Percentiles rank a stretch among this genome's conserved stretches.
Evolutionary conservation across 53 echinoderm and acorn worm species (phyloP).

Genomic region (Luidia sarsii): DNA sequence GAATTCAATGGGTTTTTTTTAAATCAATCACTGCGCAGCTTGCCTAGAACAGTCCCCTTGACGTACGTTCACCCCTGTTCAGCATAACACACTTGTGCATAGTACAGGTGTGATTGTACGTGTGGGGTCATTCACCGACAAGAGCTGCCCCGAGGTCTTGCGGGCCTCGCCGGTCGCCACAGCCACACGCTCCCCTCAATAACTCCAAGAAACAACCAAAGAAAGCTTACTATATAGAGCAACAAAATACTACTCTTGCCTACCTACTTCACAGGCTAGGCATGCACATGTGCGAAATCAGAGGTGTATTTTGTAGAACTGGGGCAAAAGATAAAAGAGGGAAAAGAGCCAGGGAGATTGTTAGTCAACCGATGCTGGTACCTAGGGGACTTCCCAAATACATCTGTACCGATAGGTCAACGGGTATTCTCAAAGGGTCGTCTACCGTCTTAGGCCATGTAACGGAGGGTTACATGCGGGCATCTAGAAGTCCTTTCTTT

Average conservation of each 20-base stretch:
- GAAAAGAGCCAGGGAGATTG: conserved; percentile 17
- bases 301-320: conserved; percentile 38
- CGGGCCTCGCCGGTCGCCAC: neutral
- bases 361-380: conserved; percentile 41
- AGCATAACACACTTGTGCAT: conserved; percentile 29
- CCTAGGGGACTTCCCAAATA: conserved; percentile 27
- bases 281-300: conserved; percentile 21
- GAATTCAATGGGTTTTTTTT: conserved; percentile 26
- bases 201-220: conserved; percentile 42
- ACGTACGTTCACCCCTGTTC: conserved; percentile 44
- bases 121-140: conserved; percentile 37
- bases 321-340: conserved; percentile 38
- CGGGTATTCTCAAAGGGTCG: conserved; percentile 36
- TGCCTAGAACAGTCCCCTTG: neutral
- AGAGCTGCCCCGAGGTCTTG: conserved; percentile 16
- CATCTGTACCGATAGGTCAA: conserved; percentile 51
- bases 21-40: conserved; percentile 19
- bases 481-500: conserved; percentile 3
- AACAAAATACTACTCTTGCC: conserved; percentile 29
- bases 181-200: conserved; percentile 49
- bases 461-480: conserved; percentile 38
- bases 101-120: conserved; percentile 39
- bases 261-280: conserved; percentile 15
- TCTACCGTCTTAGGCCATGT: conserved; percentile 48
- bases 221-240: conserved; percentile 28